A percentile compares a stretch with the other conserved stretches of the same genome.
phyloP scores from a whole-genome alignment of 2,888 invertebrate species.

The Leptogaster cylindrica region DNA sequence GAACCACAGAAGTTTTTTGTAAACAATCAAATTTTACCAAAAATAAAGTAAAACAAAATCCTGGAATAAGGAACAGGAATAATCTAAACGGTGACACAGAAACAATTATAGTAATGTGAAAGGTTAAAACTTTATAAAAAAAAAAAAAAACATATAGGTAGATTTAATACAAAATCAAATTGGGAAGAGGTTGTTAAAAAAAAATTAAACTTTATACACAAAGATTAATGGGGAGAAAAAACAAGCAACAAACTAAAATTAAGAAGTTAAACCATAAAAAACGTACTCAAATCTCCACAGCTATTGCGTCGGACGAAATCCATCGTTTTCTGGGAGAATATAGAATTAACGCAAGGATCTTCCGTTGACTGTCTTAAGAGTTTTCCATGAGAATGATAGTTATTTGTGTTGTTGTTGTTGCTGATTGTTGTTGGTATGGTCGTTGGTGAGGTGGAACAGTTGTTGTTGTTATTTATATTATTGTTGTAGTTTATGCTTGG shows the following conservation, averaged over 20 bases:
- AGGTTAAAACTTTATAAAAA: neutral
- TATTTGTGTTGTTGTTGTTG: conserved; percentile 30
- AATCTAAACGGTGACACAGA: neutral
- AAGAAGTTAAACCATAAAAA: conserved; percentile 1
- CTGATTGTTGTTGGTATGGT: conserved; percentile 29
- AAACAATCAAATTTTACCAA: neutral
- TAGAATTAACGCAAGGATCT: conserved; percentile 47
- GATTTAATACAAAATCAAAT: no score
- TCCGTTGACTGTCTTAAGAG: conserved; percentile 42
- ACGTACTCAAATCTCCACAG: conserved; percentile 76
- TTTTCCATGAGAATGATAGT: conserved; percentile 40
- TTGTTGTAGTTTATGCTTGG: conserved; percentile 42
- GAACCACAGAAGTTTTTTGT: neutral
- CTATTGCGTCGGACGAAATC: conserved; percentile 77
- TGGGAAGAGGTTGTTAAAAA: conserved; percentile 4
- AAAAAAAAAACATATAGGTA: conserved; percentile 1
- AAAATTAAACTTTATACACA: neutral
- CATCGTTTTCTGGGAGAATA: conserved; percentile 62
- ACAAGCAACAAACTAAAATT: conserved; percentile 21
- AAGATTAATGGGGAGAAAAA: no score
- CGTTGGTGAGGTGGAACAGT: conserved; percentile 35
- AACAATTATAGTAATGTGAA: neutral
- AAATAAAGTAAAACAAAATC: neutral
- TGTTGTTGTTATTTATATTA: conserved; percentile 23
- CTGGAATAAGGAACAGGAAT: neutral